phyloP scores from a whole-genome alignment of 2,797 vertebrate genomes.

The Alcedo quadribrachys region DNA sequence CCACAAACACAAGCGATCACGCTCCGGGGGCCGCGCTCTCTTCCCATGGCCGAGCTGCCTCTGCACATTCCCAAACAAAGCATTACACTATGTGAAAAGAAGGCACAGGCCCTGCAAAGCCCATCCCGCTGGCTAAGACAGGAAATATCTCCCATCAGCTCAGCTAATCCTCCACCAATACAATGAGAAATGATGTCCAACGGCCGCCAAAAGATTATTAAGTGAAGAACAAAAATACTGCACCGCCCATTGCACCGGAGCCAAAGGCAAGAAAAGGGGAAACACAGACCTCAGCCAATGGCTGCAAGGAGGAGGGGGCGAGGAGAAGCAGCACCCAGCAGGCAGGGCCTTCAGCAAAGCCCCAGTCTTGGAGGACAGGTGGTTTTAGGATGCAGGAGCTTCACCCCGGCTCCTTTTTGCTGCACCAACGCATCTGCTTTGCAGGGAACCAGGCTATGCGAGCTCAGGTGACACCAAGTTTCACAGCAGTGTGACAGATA shows the following conservation, averaged over 20 bases:
- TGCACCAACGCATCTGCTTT: rapidly evolving
- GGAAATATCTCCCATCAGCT: constrained; percentile 80
- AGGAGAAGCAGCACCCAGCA: constrained; percentile 29
- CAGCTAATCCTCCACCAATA: constrained; percentile 78
- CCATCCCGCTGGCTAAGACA: constrained; percentile 75
- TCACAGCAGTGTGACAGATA: background rate
- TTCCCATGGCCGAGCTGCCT: no score
- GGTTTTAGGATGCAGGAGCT: background rate
- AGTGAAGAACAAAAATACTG: constrained; percentile 72
- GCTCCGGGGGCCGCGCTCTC: no score
- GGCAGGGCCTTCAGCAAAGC: background rate
- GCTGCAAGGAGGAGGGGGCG: constrained; percentile 13
- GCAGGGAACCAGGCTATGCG: rapidly evolving
- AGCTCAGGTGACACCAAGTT: no score
- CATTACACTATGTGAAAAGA: constrained; percentile 74
- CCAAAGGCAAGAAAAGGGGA: constrained; percentile 79
- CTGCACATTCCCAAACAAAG: constrained; percentile 62
- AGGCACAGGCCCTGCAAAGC: constrained; percentile 67
- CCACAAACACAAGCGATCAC: no score
- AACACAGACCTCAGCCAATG: constrained; percentile 42
- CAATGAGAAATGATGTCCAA: constrained; percentile 76
- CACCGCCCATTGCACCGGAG: constrained; percentile 66
- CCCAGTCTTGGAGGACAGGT: background rate
- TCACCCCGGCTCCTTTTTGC: background rate
- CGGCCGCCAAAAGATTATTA: constrained; percentile 77